Base-by-base conservation (phyloP, 2,113 vertebrate genomes). In the Oncorhynchus mykiss region DNA sequence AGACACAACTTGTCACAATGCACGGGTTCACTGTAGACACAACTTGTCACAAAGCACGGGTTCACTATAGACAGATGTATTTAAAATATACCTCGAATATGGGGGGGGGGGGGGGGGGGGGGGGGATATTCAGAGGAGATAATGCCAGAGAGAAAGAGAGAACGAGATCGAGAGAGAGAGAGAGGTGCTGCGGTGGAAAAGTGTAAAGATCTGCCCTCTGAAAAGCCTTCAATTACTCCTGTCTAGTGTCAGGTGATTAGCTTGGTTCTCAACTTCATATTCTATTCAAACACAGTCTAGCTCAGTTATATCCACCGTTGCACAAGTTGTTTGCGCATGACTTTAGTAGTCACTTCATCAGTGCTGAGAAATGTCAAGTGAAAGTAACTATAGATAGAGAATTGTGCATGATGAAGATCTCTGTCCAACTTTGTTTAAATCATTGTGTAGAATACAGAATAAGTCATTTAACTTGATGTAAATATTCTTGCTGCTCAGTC, bases 271-370 rank as follows among this genome's bases (percentile, higher is more conserved):
- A 57, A 57, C 54, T 20, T 57, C 13, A 57, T 57, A 14, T 57
- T 75, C 72, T 31, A 60, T 45, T 77, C 74, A 79, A 77, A 83
- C 13, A 57, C 57, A n/a, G 54, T 57, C 13, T 20, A 57, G 54
- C 18, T 57, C 54, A 57, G 20, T 57, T 18, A 20, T 20, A 57
- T 18, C 54, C 54, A 57, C 39, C 39, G 39, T 5, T 7, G 54
- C 39, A 20, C 54, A 14, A 57, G 54, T 57, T 57, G 54, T 5
- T 57, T 57, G 54, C 16, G 5, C 54, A 20, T 4, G 16, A 57
- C 14, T 4, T 57, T 57, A 20, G 54, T 20, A 20, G 5, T 57
- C 54, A 57, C 54, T 20, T 57, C 3, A 57, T 57, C 3, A 57
- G 54, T 5, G 14, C 54, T 57, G 18, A 18, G 18, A 16, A 57